Conservation (phyloP, 2,113 vertebrate genomes). For the Catharus fuscescens region DNA sequence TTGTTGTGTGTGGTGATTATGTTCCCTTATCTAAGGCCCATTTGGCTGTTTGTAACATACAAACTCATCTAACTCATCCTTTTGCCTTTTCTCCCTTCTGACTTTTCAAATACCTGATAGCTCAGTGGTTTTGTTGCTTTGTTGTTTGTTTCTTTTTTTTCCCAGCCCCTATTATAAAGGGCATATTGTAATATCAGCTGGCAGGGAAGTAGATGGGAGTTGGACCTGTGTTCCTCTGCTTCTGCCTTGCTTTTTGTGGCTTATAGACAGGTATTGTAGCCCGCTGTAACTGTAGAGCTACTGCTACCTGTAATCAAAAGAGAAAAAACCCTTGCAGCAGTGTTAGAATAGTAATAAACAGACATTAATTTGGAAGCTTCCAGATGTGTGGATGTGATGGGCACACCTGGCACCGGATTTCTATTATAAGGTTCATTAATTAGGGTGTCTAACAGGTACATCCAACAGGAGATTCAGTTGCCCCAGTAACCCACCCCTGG, state of each 20-base stretch:
- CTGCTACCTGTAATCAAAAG: not conserved
- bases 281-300: not conserved
- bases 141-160: not conserved
- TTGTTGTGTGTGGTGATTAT: not conserved
- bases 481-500: not conserved
- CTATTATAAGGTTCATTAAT: not conserved
- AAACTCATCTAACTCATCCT: not conserved
- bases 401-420: not conserved
- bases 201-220: not conserved
- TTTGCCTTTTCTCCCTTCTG: not conserved
- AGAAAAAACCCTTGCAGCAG: not conserved
- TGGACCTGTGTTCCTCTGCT: not conserved
- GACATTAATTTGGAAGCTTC: not conserved
- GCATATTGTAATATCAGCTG: not conserved
- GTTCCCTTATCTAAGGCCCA: accelerated
- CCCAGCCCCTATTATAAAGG: not conserved
- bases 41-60: not conserved
- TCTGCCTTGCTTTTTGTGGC: not conserved
- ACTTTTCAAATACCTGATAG: not conserved
- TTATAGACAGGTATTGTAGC: not conserved
- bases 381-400: not conserved
- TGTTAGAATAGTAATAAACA: not conserved
- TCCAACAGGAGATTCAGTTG: not conserved
- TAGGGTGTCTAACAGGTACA: not conserved
- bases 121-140: not conserved